Base-by-base conservation (phyloP, 1,140 invertebrate species). In the Acromyrmex charruanus region DNA sequence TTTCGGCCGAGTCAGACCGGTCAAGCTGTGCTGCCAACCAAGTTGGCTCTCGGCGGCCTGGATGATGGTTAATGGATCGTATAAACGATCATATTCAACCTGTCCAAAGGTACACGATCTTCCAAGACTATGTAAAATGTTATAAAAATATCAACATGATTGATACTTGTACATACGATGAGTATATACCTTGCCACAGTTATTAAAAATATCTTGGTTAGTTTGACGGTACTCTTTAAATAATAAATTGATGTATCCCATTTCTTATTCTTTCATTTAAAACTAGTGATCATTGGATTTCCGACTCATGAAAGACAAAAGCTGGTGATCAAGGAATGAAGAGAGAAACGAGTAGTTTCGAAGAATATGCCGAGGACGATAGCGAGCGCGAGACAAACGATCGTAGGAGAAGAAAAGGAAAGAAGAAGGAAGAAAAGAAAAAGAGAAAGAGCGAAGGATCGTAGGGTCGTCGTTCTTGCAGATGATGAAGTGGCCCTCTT, bases 401-500 rank as follows among this genome's bases (percentile, higher is more conserved):
- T 61, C 53, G 39, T 74, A 21, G 31, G 7, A 49, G 16, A 59
- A 5, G 31, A 72, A 21, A 16, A 59, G 51, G 21, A 58, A 39
- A 51, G 18, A 49, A 59, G 21, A n/a, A 28, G 39, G 39, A 65
- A 65, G 74, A 25, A 39, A 55, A 58, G 77, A 39, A 77, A 72
- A 66, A 63, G 31, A 89, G 35, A 77, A 84, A 65, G 65, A 69
- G 74, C 88, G 68, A 87, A 68, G 85, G 79, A 92, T 92, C 77
- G 82, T 89, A 85, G 89, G 92, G 89, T 93, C 92, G 91, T 91
- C 89, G 91, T 91, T 90, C 88, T 89, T 86, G 85, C 81, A 77
- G 91, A 95, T 95, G 94, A 95, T 94, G 93, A 95, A 95, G 94
- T 94, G 94, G 94, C 92, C 92, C 94, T 93, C 94, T 94, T 94